Evolutionary conservation across 2,888 invertebrate species (phyloP), one percentile per base, ranked within the genome.

Genomic region (Linyphia triangularis): DNA sequence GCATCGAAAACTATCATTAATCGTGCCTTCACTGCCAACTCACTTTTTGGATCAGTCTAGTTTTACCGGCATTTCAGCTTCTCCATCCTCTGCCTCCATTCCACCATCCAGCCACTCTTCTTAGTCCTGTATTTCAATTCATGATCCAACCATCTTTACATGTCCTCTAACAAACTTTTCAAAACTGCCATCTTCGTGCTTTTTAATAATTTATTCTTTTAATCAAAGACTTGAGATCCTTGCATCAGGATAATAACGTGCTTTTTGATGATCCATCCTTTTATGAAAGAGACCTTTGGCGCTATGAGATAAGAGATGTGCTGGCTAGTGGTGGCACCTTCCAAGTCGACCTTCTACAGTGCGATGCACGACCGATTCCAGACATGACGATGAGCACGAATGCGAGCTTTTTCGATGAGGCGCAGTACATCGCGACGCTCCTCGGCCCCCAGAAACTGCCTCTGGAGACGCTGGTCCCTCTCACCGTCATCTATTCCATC

Each of bases 401-500:
- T 33, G 61, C 33, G 26, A 70, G 37, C 10, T n/a, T n/a, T n/a
- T 22, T 70, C 22, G 88, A 88, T 57, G 65, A 77, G 4, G 89
- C 81, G 19, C 63, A 43, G 13, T 79, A 51, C 51, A 57, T 91
- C 13, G 84, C 88, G 57, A 67, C 82, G n/a, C 91, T 91, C 19
- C 90, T 92, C 24, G 92, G 92, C 2, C 92, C 92, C 6, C 90
- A 91, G 40, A 91, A 91, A 22, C 89, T 92, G 19, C 91, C 91
- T 16, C 90, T 91, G 59, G 89, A 89, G 72, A 91, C 91, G 78
- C 90, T 92, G 37, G 91, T 92, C 19, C 92, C 92, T 0, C 90
- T 92, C 67, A 92, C 92, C 0, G 89, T 91, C 1, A 90, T 92
- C 30, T 92, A 92, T 89, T 89, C 90, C 7, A 63, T 92, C n/a